phyloP scores from a whole-genome alignment of 2,888 invertebrate species.

The Aporophyla nigra region DNA sequence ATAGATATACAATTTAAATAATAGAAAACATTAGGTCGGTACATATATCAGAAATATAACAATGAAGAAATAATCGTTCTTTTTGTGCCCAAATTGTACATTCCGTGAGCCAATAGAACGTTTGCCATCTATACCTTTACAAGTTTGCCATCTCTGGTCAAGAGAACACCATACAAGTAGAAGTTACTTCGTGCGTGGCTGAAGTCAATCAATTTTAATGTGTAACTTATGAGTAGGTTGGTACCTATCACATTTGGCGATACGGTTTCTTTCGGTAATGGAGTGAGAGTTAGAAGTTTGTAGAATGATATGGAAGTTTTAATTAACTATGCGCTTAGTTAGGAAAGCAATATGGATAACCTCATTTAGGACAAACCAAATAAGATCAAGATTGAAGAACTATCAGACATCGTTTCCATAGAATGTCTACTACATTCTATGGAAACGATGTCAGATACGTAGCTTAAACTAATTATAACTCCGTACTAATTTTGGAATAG shows the following conservation, averaged over 20 bases:
- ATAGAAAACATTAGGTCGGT: no score
- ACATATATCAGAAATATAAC: not conserved
- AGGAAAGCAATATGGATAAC: slow-evolving; percentile 13
- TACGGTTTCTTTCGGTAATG: slow-evolving; percentile 46
- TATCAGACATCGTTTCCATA: no score
- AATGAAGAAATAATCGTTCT: not conserved
- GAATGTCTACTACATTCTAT: no score
- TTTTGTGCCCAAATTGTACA: not conserved
- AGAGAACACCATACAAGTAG: slow-evolving; percentile 47
- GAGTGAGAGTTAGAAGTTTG: slow-evolving; percentile 48
- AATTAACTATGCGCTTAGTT: slow-evolving; percentile 39
- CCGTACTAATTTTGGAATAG: not conserved
- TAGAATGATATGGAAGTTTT: slow-evolving; percentile 41
- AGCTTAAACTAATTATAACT: not conserved
- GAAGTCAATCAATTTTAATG: slow-evolving; percentile 60
- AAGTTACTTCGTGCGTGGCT: slow-evolving; percentile 57
- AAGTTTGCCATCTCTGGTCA: slow-evolving; percentile 31
- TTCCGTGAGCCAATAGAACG: not conserved
- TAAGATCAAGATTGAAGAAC: no score
- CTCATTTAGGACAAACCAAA: slow-evolving; percentile 21
- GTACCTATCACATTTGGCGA: slow-evolving; percentile 56
- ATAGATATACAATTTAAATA: not conserved
- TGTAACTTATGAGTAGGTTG: slow-evolving; percentile 54
- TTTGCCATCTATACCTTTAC: not conserved
- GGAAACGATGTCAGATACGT: not conserved